These are phyloP conservation scores for Heliconius hortense DNA, from an alignment of 2,888 invertebrate genomes.

Conservation along the genomic window DNA sequence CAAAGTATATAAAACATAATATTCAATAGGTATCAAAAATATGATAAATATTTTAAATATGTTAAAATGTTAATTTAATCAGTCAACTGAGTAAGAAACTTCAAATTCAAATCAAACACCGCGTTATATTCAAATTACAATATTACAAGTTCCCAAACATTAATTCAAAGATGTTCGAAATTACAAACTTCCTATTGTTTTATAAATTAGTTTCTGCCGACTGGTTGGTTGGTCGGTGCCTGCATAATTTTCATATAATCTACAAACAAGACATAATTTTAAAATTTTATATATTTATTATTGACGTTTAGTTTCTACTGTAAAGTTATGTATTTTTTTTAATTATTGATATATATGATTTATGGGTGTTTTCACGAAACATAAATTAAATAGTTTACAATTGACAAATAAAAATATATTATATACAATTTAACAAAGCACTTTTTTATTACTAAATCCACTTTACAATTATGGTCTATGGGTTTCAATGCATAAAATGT, in stretches of 20 bases:
- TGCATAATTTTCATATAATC: constrained; percentile 37
- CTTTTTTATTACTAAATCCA: too few relatives aligned
- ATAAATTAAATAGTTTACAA: too few relatives aligned
- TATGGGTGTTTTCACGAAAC: too few relatives aligned
- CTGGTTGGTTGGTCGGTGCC: constrained; percentile 19
- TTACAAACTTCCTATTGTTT: constrained; percentile 37
- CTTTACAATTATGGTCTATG: too few relatives aligned
- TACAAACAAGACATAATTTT: background rate
- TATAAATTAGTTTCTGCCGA: constrained; percentile 35
- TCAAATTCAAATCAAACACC: constrained; percentile 12
- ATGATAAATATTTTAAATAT: background rate
- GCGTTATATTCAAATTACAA: constrained; percentile 30
- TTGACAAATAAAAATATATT: too few relatives aligned
- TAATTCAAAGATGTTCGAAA: constrained; percentile 35
- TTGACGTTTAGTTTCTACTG: background rate
- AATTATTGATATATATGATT: background rate
- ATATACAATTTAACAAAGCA: too few relatives aligned
- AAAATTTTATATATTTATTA: constrained; percentile 8
- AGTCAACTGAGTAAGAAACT: constrained; percentile 15
- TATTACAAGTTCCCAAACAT: constrained; percentile 29
- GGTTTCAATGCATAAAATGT: too few relatives aligned
- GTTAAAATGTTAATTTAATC: background rate
- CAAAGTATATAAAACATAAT: too few relatives aligned
- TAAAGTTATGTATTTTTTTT: background rate
- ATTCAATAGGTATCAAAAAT: background rate